phyloP scores from a whole-genome alignment of 2,888 invertebrate species.

The Galerucella nymphaeae region DNA sequence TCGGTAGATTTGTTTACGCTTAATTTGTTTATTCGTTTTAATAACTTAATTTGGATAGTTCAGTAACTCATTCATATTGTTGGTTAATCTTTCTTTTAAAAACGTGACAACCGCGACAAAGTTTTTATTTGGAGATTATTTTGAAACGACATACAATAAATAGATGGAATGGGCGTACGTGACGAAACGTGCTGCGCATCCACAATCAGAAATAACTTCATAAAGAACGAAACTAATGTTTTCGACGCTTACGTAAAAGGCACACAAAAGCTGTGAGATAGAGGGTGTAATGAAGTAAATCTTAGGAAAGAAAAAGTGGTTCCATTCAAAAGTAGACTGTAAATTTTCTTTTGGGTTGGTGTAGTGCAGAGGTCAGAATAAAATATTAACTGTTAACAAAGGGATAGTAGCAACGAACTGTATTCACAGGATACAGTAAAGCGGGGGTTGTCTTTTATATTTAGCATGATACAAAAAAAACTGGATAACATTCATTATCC shows the following conservation, averaged over 20 bases:
- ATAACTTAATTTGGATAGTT: too few relatives aligned
- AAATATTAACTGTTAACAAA: too few relatives aligned
- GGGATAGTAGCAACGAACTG: too few relatives aligned
- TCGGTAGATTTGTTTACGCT: neutral
- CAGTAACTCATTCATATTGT: neutral
- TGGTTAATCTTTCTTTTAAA: neutral
- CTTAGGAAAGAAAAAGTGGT: neutral
- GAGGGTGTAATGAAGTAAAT: slow-evolving; percentile 1
- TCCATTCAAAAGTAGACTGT: neutral
- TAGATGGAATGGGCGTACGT: slow-evolving; percentile 44
- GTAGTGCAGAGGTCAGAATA: too few relatives aligned
- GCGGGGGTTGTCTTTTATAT: too few relatives aligned
- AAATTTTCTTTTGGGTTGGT: too few relatives aligned
- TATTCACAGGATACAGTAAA: too few relatives aligned
- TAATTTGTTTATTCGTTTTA: neutral
- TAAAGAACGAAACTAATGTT: slow-evolving; percentile 22
- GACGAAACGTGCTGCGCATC: slow-evolving; percentile 53
- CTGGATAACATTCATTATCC: too few relatives aligned
- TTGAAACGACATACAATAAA: slow-evolving; percentile 9
- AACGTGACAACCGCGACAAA: neutral
- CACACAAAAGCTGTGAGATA: neutral
- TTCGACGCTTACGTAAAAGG: neutral
- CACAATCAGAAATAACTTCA: slow-evolving; percentile 47
- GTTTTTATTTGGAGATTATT: neutral
- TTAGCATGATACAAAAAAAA: too few relatives aligned